Base-by-base conservation (phyloP, 1,140 invertebrate genomes). In the Ctenoplectra terminalis region DNA sequence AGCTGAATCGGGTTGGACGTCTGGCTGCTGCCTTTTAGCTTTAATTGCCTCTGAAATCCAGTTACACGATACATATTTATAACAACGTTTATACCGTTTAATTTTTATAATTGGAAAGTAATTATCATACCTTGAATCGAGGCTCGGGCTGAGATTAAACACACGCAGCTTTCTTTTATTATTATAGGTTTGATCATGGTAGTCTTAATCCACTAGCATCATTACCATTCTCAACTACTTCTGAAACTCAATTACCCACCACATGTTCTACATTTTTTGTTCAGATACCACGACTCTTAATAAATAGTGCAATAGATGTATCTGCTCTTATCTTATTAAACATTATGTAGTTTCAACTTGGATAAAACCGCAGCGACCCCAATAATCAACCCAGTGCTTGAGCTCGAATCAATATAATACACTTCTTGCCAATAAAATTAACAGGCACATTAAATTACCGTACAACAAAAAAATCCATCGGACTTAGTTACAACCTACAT, bases 51-150 rank as follows among this genome's bases (percentile, higher is more conserved):
- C 8, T 67, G 26, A 67, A 67, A 29, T 67, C 17, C 26, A 66
- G 15, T 46, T 67, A 67, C 5, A 67, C 43, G 15, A 67, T 29
- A 29, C 15, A 17, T 43, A n/a, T 64, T 6, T 15, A 40, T 29
- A 15, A 43, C 37, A 29, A 7, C 20, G 11, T 26, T 66, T 43
- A 66, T 40, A 11, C n/a, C 1, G 20, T 63, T n/a, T 0, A 13
- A 40, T 63, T 63, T 63, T 63, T 40, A 63, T 63, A 63, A 40
- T 63, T n/a, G 23, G 23, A 26, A 63, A 26, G 6, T 63, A 63
- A 63, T 63, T 63, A n/a, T 11, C 37, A 20, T 63, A 20, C 8
- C 34, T 26, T 63, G 11, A 40, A 40, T 6, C 40, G n/a, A 63
- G n/a, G n/a, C n/a, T 40, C 40, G 61, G 40, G 40, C 31, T 61